Evolutionary conservation across 2,113 vertebrate species (phyloP).

Genomic region (Actinemys pallida): DNA sequence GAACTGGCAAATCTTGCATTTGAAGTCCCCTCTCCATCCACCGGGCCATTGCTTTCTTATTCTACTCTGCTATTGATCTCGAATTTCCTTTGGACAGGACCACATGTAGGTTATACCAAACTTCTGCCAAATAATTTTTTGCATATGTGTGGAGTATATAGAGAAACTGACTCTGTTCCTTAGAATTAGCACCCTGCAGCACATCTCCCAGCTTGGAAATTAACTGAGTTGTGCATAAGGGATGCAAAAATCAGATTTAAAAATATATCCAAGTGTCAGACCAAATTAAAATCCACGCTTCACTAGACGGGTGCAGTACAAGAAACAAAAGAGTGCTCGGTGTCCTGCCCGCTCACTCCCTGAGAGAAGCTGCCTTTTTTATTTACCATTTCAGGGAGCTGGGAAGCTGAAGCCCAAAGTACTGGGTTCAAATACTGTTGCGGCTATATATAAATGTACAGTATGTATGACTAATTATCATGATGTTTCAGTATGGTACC

Average conservation of each 20-base stretch:
- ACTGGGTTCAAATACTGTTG: neutral
- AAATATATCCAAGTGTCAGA: slow-evolving; percentile 50
- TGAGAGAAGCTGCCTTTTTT: neutral
- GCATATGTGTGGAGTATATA: neutral
- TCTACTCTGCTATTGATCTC: neutral
- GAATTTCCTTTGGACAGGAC: neutral
- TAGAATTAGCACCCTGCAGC: neutral
- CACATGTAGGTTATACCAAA: neutral
- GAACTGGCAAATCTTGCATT: neutral
- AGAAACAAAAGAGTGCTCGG: neutral
- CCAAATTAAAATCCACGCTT: slow-evolving; percentile 46
- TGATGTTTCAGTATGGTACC: neutral
- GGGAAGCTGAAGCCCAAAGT: neutral
- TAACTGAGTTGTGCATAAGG: neutral
- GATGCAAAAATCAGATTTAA: slow-evolving; percentile 36
- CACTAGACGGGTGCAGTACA: neutral
- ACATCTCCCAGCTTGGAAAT: neutral
- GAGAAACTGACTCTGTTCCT: neutral
- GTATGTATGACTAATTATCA: neutral
- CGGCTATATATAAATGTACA: neutral
- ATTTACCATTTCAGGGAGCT: neutral
- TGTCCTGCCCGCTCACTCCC: neutral
- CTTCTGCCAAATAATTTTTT: neutral
- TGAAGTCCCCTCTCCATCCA: neutral
- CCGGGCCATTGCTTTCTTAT: neutral